Conservation (phyloP, 2,113 vertebrate genomes). For the Mellivora capensis region DNA sequence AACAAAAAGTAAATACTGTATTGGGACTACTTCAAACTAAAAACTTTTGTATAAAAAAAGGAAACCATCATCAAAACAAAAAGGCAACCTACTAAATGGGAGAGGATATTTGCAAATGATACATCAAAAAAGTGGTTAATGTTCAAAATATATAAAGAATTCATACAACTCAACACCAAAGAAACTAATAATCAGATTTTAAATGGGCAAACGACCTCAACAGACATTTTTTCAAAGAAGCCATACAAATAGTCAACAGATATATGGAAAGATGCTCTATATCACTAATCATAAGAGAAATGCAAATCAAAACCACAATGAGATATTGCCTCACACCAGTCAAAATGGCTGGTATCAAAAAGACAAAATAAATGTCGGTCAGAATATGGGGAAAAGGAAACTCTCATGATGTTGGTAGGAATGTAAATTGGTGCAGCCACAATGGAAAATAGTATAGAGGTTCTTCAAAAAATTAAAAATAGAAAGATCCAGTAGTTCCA, state of each 20-base stretch:
- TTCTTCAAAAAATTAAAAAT: neutral
- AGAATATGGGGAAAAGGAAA: neutral
- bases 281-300: neutral
- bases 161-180: neutral
- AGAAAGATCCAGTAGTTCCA: neutral
- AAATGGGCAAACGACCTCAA: neutral
- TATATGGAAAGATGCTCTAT: neutral
- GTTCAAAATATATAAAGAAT: neutral
- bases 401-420: neutral
- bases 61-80: neutral
- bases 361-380: neutral
- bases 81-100: neutral
- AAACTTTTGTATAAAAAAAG: neutral
- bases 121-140: neutral
- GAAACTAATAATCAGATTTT: neutral
- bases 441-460: neutral
- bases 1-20: neutral
- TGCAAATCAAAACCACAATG: neutral
- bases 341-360: neutral
- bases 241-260: neutral
- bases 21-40: neutral
- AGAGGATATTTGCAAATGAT: neutral
- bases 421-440: neutral
- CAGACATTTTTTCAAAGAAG: neutral
- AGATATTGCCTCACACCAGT: neutral